Evolutionary conservation across 2,888 invertebrate genomes (phyloP), one percentile per base, ranked within the genome.

Genomic region (Perizoma flavofasciatum): DNA sequence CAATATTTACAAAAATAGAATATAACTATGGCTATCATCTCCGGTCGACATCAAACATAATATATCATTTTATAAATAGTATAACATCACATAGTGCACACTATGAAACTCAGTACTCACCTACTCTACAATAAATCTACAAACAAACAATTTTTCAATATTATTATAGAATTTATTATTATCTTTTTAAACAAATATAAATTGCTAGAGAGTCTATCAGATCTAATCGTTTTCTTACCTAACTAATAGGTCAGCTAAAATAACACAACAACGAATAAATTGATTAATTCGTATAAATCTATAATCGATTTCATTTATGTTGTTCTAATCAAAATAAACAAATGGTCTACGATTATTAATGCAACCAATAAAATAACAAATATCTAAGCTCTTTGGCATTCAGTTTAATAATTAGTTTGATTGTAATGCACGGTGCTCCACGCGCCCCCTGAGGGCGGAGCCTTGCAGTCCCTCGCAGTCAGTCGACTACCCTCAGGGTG

Each of bases 1-100:
- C 75, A 77, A 80, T 86, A 88, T 88, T 83, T 88, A 88, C 88
- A 62, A 48, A 62, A 86, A 53, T 56, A 77, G 70, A 66, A 76
- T 73, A 76, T 72, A 76, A 68, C 73, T 74, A 71, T 70, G 64
- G 59, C 63, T 65, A 72, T 70, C 56, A 55, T 59, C 63, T 69
- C 59, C 61, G 61, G 49, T 62, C 70, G 64, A 65, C 63, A 63
- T 49, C 50, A 50, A 59, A 54, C 22, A 60, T 66, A 67, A 63
- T 63, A 59, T 59, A 56, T 56, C 65, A 69, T 65, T 22, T 70
- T 71, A 71, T 74, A 74, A 73, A 77, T 76, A 77, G 72, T 71
- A 69, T 76, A 76, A 79, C 79, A 76, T 75, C 72, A 71, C 76
- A 67, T 67, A 65, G 68, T 34, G 50, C 9, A 35, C 62, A 57